Base-by-base conservation (phyloP, 2,888 invertebrate species). In the Dilophus febrilis region DNA sequence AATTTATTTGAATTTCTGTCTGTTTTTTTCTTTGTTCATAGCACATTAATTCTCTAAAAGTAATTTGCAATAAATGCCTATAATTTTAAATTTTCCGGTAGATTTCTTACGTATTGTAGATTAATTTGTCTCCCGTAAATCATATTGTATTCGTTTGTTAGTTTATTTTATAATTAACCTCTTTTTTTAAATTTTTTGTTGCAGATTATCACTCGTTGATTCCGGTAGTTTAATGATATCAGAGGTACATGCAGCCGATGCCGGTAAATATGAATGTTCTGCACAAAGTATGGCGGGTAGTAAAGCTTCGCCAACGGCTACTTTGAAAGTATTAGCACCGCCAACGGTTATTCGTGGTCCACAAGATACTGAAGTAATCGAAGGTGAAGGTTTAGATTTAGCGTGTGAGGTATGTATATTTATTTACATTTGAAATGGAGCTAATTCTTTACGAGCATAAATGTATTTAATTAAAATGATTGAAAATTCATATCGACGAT, bases 231-330 rank as follows among this genome's bases (percentile, higher is more conserved):
- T 52, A 14, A 45, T 51, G 46, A 51, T 52, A 44, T 51, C 52
- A 1, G 51, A 51, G 40, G 48, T 51, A 6, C 49, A 50, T 41
- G 46, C 48, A 3, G 45, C 45, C 7, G 52, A 52, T 38, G 50
- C 51, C 17, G 52, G 52, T 6, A 46, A 47, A 37, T 52, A 52
- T 41, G 50, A 51, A 41, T 52, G 52, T 38, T 50, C 51, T 7
- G 52, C 52, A 28, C 52, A 52, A 43, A 52, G 49, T 46, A 51
- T 51, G 48, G 52, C 52, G 17, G 52, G 51, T 2, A 48, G 47
- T 40, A 51, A 49, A 44, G 48, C 48, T 34, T 43, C 52, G 27
- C 49, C 49, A 3, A 42, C 50, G 11, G 51, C 51, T 8, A 40
- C 45, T 29, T 32, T 52, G 17, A 52, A 51, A 40, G 51, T 52